Evolutionary conservation across 2,888 invertebrate species (phyloP).

Genomic region (Ypsolopha sequella): DNA sequence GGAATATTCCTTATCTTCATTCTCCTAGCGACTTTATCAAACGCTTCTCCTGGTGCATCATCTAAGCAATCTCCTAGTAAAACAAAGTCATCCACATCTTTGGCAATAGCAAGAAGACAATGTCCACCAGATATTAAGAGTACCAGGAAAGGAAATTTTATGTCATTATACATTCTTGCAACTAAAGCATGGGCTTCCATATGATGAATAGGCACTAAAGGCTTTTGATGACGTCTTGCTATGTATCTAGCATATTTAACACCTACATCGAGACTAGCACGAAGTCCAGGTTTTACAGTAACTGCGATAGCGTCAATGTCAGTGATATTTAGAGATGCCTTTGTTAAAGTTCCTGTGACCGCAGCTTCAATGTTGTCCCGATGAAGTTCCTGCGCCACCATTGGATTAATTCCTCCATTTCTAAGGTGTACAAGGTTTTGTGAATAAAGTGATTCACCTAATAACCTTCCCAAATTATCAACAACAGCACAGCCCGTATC

Average conservation of each 20-base stretch:
- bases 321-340: slow-evolving; percentile 68
- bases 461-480: slow-evolving; percentile 75
- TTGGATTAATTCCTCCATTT: slow-evolving; percentile 91
- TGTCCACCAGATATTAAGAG: slow-evolving; percentile 95
- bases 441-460: slow-evolving; percentile 86
- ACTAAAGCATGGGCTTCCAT: slow-evolving; percentile 99
- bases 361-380: slow-evolving; percentile 80
- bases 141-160: slow-evolving; percentile 90
- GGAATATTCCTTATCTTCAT: slow-evolving; percentile 85
- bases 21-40: slow-evolving; percentile 92
- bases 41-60: slow-evolving; percentile 93
- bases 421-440: slow-evolving; percentile 81
- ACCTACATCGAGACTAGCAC: slow-evolving; percentile 84
- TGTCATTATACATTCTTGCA: slow-evolving; percentile 77
- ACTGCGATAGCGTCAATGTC: slow-evolving; percentile 90
- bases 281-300: slow-evolving; percentile 91
- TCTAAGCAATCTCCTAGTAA: slow-evolving; percentile 85
- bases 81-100: slow-evolving; percentile 79
- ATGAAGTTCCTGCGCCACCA: slow-evolving; percentile 87
- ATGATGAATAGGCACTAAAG: slow-evolving; percentile 96
- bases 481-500: slow-evolving; percentile 96
- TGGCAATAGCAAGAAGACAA: slow-evolving; percentile 82
- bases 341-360: slow-evolving; percentile 75
- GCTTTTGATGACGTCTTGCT: slow-evolving; percentile 75
- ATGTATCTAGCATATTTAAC: slow-evolving; percentile 85